Evolutionary conservation across 1,140 invertebrate species (phyloP).

Genomic region (Dendroctonus ponderosae): DNA sequence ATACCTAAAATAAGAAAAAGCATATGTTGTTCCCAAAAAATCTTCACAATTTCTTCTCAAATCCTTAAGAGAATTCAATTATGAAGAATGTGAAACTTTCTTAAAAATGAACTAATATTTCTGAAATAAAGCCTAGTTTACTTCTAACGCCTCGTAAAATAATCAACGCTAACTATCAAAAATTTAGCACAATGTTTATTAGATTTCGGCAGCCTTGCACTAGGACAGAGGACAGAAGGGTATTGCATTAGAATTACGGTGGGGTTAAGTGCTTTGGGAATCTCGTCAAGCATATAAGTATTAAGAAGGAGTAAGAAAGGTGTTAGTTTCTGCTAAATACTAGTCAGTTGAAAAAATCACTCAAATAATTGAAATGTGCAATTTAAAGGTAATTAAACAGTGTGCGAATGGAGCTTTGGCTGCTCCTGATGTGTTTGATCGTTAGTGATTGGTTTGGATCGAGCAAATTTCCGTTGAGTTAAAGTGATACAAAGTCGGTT

Average conservation of each 20-base stretch:
- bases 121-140: not conserved
- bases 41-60: too few relatives aligned
- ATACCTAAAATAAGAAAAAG: too few relatives aligned
- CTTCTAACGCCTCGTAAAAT: not conserved
- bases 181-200: not conserved
- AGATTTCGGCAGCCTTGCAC: not conserved
- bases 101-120: not conserved
- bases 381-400: slow-evolving; percentile 20
- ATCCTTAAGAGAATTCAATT: not conserved
- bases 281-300: slow-evolving; percentile 13
- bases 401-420: not conserved
- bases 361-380: slow-evolving; percentile 8
- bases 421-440: too few relatives aligned
- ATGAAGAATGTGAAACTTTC: not conserved
- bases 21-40: too few relatives aligned
- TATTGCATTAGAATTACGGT: slow-evolving; percentile 12
- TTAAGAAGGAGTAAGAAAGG: slow-evolving; percentile 11
- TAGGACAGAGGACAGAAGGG: not conserved
- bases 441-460: too few relatives aligned
- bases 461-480: too few relatives aligned
- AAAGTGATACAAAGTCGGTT: too few relatives aligned
- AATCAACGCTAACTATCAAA: not conserved
- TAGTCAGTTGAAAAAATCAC: not conserved
- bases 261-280: slow-evolving; percentile 24
- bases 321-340: slow-evolving; percentile 6